Evolutionary conservation across 2,888 invertebrate species (phyloP).

Genomic region (Lepidocyrtinus sp.): DNA sequence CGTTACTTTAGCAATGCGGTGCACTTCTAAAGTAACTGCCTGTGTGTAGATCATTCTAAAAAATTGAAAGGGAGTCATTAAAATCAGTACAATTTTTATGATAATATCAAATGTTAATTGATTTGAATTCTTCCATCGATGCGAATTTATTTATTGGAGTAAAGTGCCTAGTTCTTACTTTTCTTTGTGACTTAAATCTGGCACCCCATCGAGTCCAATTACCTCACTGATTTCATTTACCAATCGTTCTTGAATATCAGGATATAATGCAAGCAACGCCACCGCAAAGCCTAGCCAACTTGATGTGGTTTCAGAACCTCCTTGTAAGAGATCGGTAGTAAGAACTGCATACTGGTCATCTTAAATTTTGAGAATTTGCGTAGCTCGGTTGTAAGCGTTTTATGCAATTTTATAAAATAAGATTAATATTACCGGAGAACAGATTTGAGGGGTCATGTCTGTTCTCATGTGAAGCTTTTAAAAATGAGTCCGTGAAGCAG

Average conservation of each 20-base stretch:
- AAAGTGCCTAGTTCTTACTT: constrained; percentile 16
- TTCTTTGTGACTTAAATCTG: constrained; percentile 26
- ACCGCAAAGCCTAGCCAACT: constrained; percentile 37
- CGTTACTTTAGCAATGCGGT: constrained; percentile 19
- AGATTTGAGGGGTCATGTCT: constrained; percentile 16
- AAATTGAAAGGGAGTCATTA: too few relatives aligned
- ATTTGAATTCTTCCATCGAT: too few relatives aligned
- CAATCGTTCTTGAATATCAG: constrained; percentile 33
- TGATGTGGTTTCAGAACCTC: constrained; percentile 31
- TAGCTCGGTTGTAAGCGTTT: too few relatives aligned
- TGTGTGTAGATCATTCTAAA: constrained; percentile 43
- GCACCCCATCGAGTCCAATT: constrained; percentile 26
- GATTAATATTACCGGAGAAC: constrained; percentile 5
- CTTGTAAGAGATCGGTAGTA: constrained; percentile 34
- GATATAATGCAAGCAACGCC: constrained; percentile 22
- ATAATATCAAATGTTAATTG: too few relatives aligned
- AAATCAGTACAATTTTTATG: too few relatives aligned
- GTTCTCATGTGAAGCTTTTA: constrained; percentile 36
- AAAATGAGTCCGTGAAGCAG: constrained; percentile 44
- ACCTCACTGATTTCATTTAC: constrained; percentile 28
- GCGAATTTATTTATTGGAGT: too few relatives aligned
- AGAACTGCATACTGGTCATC: constrained; percentile 51
- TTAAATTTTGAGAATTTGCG: too few relatives aligned
- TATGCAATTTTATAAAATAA: too few relatives aligned
- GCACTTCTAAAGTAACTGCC: constrained; percentile 35